Evolutionary conservation across 2,113 vertebrate genomes (phyloP), one percentile per base, ranked within the genome.

Genomic region (Ictalurus punctatus): DNA sequence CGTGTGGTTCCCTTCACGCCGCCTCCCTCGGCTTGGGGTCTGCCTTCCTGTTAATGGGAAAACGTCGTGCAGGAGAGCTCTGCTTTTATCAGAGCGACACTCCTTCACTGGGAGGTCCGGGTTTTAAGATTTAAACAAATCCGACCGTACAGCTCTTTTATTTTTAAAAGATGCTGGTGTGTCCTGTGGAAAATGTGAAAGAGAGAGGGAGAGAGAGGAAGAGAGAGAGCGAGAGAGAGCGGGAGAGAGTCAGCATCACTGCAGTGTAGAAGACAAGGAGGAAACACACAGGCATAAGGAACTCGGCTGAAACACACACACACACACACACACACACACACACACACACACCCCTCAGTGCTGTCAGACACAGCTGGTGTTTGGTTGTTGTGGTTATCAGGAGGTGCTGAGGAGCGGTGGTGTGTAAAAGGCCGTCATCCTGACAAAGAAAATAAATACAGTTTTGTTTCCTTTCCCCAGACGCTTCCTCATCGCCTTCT

Each of bases 401-500:
- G 80, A 52, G 56, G 23, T 85, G 73, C 87, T 84, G 63, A 59
- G 73, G 30, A 73, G 87, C 80, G 34, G n/a, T 25, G 86, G 71
- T 85, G 79, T 65, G 80, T 87, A 89, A 89, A 90, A 78, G 82
- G 58, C 87, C 82, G 16, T 89, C 91, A 89, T 83, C 85, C 85
- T 89, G 91, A 91, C 91, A 91, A 69, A 27, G 23, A 25, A 71
- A 83, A 86, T 90, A 91, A 91, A 90, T 73, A 80, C 78, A n/a
- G 85, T 84, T 90, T 82, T 88, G 44, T 78, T 52, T 52, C 4
- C 2, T 16, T 80, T n/a, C 19, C 88, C 91, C 74, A 37, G 27
- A 87, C 30, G 40, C 52, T 44, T 87, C 82, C 83, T 89, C 79
- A 37, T 37, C 9, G 63, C 67, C 87, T 85, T 21, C 6, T 34